Evolutionary conservation across 1,140 invertebrate genomes (phyloP), one percentile per base, ranked within the genome.

Genomic region (Melanaphis sacchari): DNA sequence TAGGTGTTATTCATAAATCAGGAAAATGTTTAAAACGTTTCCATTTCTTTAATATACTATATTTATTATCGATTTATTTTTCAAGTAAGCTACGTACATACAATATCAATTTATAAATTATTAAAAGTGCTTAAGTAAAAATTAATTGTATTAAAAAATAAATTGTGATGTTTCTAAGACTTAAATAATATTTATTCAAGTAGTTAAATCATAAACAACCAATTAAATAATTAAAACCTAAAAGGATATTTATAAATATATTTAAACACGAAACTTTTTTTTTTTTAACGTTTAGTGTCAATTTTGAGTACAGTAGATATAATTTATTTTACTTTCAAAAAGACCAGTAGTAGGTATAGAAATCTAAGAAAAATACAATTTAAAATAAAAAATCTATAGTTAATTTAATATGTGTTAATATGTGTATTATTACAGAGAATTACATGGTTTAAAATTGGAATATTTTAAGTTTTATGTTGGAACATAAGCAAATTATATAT

Each of bases 1-100:
- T 76, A 76, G 59, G 59, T 76, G 59, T 76, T n/a, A n/a, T 87
- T 87, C 18, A 49, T 46, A 87, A 87, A 87, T 87, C 85, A 87
- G 31, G 6, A n/a, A 43, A 87, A 87, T 43, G 3, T 43, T n/a
- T 49, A n/a, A 87, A 87, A 46, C 41, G 21, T 87, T 87, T 36
- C 59, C 31, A 46, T 87, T 87, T 87, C n/a, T n/a, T 36, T 41
- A 76, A 76, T 76, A 26, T 40, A 41, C 82, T 84, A 24, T 41
- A 40, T 82, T 76, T 76, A 76, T 76, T n/a, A 76, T 76, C 59
- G 59, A 76, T 76, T 76, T 18, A 76, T n/a, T 31, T 76, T n/a
- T 76, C 59, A 76, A 76, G 59, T 76, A n/a, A 76, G n/a, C 59
- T 76, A 76, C 8, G 18, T n/a, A 5, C 8, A n/a, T n/a, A 5